Base-by-base conservation (phyloP, 2,113 vertebrate genomes). In the Lota lota region DNA sequence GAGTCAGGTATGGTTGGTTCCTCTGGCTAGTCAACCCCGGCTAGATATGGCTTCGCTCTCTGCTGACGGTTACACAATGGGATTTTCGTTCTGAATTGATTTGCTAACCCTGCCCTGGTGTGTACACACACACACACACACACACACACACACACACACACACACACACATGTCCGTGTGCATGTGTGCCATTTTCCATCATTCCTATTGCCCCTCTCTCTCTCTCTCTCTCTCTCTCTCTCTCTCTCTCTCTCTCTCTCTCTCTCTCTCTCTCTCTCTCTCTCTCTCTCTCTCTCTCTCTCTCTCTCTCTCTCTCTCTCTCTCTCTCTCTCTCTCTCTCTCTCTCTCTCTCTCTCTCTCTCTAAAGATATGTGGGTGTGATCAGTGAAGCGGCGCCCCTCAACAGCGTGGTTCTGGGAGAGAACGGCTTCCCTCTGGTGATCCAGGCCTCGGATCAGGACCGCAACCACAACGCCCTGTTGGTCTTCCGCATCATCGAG, bases 401-500 rank as follows among this genome's bases (percentile, higher is more conserved):
- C 51, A 98, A 97, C 65, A 99, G 94, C 53, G 87, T 97, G 22
- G 95, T 99, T 51, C 87, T 95, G 64, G 93, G 88, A 50, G 81
- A 82, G 0, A 93, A 89, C 20, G 95, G 94, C 28, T 93, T 85
- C 40, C 97, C 96, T 1, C 84, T 99, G 0, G 95, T 99, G 22
- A 96, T 99, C 72, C 91, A 88, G 82, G 96, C 97, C 47, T 91
- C 88, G 0, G 97, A 99, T 77, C 92, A 89, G 4, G 97, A 99
- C 83, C 94, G 93, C 70, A 97, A 95, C 82, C 95, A 94, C 73
- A 99, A 99, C 0, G 94, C 96, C 65, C 80, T 98, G 72, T 88
- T 99, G n/a, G 92, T 94, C 28, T 99, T 97, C 79, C 93, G 97
- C 82, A 99, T 99, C 51, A 88, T 98, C 64, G 97, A 98, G 20